Conservation (phyloP, 2,113 vertebrate species). For the Seriola aureovittata region DNA sequence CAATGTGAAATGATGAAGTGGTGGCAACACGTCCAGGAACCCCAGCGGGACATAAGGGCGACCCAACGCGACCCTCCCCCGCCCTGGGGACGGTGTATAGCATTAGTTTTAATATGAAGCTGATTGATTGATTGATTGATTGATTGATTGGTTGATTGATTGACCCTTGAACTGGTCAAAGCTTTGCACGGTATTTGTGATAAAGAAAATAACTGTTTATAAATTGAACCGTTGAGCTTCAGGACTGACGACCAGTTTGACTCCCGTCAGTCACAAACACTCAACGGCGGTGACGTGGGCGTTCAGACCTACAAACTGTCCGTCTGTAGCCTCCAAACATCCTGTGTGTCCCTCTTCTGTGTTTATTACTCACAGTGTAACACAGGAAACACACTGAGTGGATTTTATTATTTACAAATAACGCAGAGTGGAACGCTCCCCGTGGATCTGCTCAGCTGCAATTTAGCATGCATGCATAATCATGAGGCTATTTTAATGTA, state of each 20-base stretch:
- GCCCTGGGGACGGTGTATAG: no score
- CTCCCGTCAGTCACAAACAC: slow-evolving; percentile 15
- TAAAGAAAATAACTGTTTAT: background rate
- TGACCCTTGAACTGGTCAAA: background rate
- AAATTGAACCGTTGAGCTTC: background rate
- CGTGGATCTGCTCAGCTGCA: slow-evolving; percentile 35
- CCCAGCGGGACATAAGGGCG: no score
- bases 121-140: no score
- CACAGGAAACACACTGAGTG: slow-evolving; percentile 14
- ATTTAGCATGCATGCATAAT: slow-evolving; percentile 48
- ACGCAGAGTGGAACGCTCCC: slow-evolving; percentile 43
- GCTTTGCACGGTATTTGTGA: background rate
- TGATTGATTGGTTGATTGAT: no score
- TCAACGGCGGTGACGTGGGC: background rate
- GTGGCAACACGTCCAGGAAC: no score
- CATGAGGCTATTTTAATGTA: slow-evolving; percentile 62
- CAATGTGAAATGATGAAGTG: no score
- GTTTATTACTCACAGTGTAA: background rate
- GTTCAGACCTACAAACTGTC: background rate
- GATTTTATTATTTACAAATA: slow-evolving; percentile 34
- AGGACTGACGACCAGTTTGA: background rate
- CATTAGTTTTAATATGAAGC: no score
- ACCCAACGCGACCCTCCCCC: no score
- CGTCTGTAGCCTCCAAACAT: background rate
- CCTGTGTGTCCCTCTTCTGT: background rate